phyloP scores from a whole-genome alignment of 1,140 invertebrate genomes.

The Tachypleus tridentatus region DNA sequence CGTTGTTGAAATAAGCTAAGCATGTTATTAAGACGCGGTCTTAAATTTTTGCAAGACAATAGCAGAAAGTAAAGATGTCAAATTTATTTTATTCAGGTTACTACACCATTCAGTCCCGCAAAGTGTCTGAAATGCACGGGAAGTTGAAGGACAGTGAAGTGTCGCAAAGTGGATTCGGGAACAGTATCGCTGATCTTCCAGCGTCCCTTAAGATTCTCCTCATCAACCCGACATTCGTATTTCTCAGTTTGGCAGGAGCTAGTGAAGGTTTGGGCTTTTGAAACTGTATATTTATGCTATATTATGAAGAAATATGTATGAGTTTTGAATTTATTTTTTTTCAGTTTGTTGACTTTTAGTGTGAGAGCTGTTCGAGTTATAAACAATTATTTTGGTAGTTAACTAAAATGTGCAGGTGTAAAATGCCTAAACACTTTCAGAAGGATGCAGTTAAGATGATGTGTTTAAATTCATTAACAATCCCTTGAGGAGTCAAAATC shows the following conservation, averaged over 20 bases:
- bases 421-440: too few species aligned
- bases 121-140: slow-evolving; percentile 52
- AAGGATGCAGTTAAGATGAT: too few species aligned
- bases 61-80: slow-evolving; percentile 27
- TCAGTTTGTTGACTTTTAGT: neutral
- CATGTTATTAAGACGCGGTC: too few species aligned
- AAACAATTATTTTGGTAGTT: neutral
- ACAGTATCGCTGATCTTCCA: slow-evolving; percentile 49
- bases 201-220: slow-evolving; percentile 50
- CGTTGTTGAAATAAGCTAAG: too few species aligned
- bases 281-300: too few species aligned
- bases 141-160: slow-evolving; percentile 24
- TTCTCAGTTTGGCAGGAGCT: slow-evolving; percentile 61
- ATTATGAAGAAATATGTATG: too few species aligned
- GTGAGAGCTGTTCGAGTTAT: neutral
- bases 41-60: neutral
- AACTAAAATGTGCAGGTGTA: too few species aligned
- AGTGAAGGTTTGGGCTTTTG: slow-evolving; percentile 45
- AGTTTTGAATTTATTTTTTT: neutral
- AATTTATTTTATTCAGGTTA: slow-evolving; percentile 8
- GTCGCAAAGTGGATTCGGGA: slow-evolving; percentile 37
- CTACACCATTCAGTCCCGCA: slow-evolving; percentile 44
- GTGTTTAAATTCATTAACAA: too few species aligned
- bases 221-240: slow-evolving; percentile 64
- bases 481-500: too few species aligned